phyloP scores from a whole-genome alignment of 2,888 invertebrate genomes.

The Tenthredo scrophulariae region DNA sequence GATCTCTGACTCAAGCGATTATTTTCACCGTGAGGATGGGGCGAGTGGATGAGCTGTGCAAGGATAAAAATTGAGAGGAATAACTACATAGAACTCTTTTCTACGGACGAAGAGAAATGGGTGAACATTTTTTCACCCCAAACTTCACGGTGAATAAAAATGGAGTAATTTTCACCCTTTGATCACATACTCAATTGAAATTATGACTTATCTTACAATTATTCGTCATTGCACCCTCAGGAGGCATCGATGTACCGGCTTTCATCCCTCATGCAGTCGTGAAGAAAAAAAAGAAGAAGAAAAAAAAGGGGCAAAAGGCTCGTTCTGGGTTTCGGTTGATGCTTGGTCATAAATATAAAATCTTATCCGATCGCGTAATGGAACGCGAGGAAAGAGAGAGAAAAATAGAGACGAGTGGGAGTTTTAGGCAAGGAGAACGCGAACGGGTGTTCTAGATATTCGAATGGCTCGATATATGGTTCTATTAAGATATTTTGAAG shows the following conservation, averaged over 20 bases:
- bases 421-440: not conserved
- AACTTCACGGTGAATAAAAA: too few relatives aligned
- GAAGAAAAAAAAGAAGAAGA: not conserved
- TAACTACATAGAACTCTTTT: not conserved
- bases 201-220: not conserved
- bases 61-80: not conserved
- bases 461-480: conserved; percentile 46
- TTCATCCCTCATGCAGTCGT: not conserved
- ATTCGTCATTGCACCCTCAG: too few relatives aligned
- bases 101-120: not conserved
- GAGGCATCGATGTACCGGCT: not conserved
- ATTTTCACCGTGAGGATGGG: not conserved
- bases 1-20: conserved; percentile 48
- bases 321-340: not conserved
- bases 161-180: not conserved
- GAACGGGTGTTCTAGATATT: conserved; percentile 51
- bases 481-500: conserved; percentile 34
- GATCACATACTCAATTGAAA: not conserved
- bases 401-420: not conserved
- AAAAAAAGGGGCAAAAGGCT: not conserved
- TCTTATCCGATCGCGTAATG: conserved; percentile 38
- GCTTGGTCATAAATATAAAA: conserved; percentile 29
- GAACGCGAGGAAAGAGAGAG: conserved; percentile 27
- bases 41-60: not conserved
- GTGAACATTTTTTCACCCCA: not conserved